Conservation (phyloP, 2,113 vertebrate species). For the Emydocephalus ijimae region DNA sequence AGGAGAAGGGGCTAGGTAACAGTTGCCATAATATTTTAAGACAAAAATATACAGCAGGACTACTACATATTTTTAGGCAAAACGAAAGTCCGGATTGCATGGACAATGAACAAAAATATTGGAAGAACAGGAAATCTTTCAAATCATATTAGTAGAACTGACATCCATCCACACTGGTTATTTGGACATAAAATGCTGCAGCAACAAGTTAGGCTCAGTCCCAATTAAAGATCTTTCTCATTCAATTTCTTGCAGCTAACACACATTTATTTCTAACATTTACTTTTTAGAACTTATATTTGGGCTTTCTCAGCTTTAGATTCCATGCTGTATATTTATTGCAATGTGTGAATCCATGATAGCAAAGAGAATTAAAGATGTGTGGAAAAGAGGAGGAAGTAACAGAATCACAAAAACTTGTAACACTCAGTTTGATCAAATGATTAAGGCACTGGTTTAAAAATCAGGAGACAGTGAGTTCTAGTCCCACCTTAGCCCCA, state of each 20-base stretch:
- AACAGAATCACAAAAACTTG: not conserved
- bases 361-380: not conserved
- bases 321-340: not conserved
- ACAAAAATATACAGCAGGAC: not conserved
- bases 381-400: not conserved
- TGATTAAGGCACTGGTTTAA: not conserved
- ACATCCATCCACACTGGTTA: not conserved
- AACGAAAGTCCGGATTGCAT: not conserved
- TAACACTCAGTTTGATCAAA: not conserved
- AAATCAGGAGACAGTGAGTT: not conserved
- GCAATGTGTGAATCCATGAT: not conserved
- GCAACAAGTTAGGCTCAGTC: not conserved
- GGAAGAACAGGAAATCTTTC: not conserved
- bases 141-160: not conserved
- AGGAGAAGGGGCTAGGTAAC: not conserved
- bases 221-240: not conserved
- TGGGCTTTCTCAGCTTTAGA: not conserved
- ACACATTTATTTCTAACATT: not conserved
- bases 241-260: not conserved
- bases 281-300: not conserved
- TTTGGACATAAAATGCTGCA: not conserved
- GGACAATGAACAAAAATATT: not conserved
- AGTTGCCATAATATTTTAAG: slow-evolving; percentile 5
- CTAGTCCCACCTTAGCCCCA: not conserved
- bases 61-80: not conserved